phyloP scores from a whole-genome alignment of 1,140 invertebrate genomes.

The Drosophila kanapiae region DNA sequence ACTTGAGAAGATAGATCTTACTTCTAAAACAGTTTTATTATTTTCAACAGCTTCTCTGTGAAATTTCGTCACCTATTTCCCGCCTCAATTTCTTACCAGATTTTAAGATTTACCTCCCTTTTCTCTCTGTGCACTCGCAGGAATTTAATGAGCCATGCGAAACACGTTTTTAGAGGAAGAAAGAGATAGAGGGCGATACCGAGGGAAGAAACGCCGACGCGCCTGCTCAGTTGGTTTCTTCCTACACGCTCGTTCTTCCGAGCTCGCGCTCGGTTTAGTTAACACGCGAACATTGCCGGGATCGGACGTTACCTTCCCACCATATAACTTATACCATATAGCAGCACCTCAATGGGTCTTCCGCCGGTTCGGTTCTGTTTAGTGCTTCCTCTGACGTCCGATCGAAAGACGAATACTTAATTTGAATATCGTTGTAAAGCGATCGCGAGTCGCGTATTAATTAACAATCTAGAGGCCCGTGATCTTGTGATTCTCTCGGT shows the following conservation, averaged over 20 bases:
- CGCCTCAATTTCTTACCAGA: background rate
- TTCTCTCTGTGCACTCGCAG: conserved; percentile 20
- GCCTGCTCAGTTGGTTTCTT: conserved; percentile 42
- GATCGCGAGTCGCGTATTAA: conserved; percentile 33
- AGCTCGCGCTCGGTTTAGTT: conserved; percentile 72
- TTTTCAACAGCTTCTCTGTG: background rate
- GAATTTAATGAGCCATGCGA: conserved; percentile 47
- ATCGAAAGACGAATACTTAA: conserved; percentile 21
- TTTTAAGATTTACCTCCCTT: rapidly evolving
- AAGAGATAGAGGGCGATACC: background rate
- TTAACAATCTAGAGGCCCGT: conserved; percentile 27
- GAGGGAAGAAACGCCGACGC: conserved; percentile 27
- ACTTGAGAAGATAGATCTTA: background rate
- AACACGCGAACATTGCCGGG: conserved; percentile 67
- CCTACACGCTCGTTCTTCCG: conserved; percentile 19
- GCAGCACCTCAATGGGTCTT: conserved; percentile 3
- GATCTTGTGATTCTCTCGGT: conserved; percentile 54
- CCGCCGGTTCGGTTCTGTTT: conserved; percentile 23
- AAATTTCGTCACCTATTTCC: background rate
- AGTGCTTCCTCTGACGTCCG: conserved; percentile 57
- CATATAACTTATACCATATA: background rate
- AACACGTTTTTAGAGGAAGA: conserved; percentile 66
- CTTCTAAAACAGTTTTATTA: background rate
- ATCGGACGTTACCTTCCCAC: conserved; percentile 60
- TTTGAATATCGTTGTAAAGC: conserved; percentile 62